Evolutionary conservation across 2,797 vertebrate genomes (phyloP), one percentile per base, ranked within the genome.

Genomic region (Cossypha niveicapilla): DNA sequence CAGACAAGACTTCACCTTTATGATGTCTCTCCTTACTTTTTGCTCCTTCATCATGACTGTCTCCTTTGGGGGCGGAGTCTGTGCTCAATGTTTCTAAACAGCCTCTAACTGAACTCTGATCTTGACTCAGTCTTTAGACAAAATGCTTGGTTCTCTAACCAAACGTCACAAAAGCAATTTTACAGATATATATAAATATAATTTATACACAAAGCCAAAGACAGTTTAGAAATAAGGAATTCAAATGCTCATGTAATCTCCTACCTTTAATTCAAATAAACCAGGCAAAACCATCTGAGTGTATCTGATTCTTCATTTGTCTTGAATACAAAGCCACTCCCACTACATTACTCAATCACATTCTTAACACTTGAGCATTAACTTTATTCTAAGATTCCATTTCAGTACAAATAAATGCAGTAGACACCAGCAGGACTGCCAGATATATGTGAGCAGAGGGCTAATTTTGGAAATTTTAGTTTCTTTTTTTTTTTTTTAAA

Each of bases 351-450:
- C 65, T 86, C 84, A 92, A 72, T 88, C 50, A 77, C 82, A 74
- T 88, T 93, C 91, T 88, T 91, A 88, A 58, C 47, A 95, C 71
- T 78, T 88, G 41, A 92, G 42, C 41, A 60, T 85, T 92, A 90
- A 83, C 66, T 91, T 93, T 62, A 85, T 91, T 76, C 88, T 74
- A 58, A 90, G 86, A 92, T 63, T 96, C 35, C 70, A 54, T 48
- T 88, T 88, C 79, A 94, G 45, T 68, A 67, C 54, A 73, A 90
- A 67, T 76, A 86, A 65, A 88, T 58, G 81, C 50, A 88, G 58
- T n/a, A 90, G 61, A 91, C 39, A 84, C 28, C 41, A 89, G 28
- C 13, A 86, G 62, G 60, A 84, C 37, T 80, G 47, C 48, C 28
- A 67, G 73, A 93, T 78, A 85, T 56, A 80, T 2, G 4, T 68